Conservation (phyloP, 2,113 vertebrate genomes). For the Jaculus jaculus region DNA sequence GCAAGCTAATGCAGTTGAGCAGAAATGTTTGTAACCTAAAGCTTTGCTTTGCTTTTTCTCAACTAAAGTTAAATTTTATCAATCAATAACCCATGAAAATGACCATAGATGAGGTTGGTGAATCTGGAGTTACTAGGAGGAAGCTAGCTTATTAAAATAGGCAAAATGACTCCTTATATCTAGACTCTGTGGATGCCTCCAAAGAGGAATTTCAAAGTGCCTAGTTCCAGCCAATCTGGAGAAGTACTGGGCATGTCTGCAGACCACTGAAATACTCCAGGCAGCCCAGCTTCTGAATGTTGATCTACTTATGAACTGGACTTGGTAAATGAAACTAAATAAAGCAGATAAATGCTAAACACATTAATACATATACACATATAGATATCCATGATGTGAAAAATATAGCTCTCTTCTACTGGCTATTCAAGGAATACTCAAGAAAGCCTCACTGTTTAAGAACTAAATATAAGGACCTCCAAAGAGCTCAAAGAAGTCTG, state of each 20-base stretch:
- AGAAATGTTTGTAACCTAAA: background rate
- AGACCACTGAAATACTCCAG: background rate
- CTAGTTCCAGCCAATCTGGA: background rate
- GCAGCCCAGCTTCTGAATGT: background rate
- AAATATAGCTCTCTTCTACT: background rate
- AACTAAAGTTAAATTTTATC: background rate
- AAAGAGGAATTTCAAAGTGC: constrained; percentile 13
- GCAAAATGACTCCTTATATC: background rate
- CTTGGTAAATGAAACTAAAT: constrained; percentile 1
- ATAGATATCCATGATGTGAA: background rate
- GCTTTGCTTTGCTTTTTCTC: background rate
- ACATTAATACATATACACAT: background rate
- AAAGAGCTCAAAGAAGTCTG: rapidly evolving
- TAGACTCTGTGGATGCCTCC: background rate
- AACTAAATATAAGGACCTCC: background rate
- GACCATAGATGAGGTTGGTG: background rate
- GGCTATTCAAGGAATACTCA: background rate
- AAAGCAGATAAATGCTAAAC: constrained; percentile 5
- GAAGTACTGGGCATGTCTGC: background rate
- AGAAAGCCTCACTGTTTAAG: constrained; percentile 12
- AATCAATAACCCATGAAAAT: background rate
- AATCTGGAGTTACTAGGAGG: background rate
- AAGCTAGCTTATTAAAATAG: background rate
- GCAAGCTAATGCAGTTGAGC: background rate
- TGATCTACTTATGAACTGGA: constrained; percentile 1